Conservation (phyloP, 2,888 invertebrate species). For the Melinopterus prodromus region DNA sequence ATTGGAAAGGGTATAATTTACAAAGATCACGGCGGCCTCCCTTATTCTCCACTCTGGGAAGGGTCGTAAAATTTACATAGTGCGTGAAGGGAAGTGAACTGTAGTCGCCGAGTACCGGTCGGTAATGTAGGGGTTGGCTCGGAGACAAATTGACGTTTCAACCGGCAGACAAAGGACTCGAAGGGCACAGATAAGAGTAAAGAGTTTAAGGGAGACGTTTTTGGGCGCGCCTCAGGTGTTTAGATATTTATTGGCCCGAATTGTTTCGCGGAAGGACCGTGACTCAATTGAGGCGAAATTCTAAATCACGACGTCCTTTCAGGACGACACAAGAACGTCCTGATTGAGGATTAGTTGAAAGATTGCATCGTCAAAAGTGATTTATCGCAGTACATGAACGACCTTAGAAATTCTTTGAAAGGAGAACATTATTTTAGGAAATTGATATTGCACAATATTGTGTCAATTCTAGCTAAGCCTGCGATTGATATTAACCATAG, state of each 20-base stretch:
- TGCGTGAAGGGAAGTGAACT: conserved; percentile 13
- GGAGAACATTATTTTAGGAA: no score
- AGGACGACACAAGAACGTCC: neutral
- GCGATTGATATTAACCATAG: no score
- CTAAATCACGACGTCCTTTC: neutral
- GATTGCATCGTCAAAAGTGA: neutral
- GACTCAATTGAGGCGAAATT: neutral
- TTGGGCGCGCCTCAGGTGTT: neutral
- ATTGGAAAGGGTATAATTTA: conserved; percentile 12
- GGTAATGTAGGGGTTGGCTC: conserved; percentile 28
- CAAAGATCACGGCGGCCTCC: neutral
- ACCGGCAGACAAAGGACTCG: conserved; percentile 30
- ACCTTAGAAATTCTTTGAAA: no score
- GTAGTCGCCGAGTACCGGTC: neutral
- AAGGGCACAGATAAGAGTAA: conserved; percentile 26
- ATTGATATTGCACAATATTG: no score
- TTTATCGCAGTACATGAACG: neutral
- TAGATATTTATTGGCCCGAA: conserved; percentile 18
- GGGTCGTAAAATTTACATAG: conserved; percentile 26
- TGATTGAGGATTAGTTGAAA: neutral
- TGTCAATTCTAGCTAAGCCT: no score
- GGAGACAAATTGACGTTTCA: conserved; percentile 39
- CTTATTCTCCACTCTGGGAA: neutral
- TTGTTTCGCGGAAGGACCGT: conserved; percentile 17
- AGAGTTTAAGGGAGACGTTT: conserved; percentile 19